phyloP scores from a whole-genome alignment of 2,113 vertebrate genomes.

The Pteropus alecto region DNA sequence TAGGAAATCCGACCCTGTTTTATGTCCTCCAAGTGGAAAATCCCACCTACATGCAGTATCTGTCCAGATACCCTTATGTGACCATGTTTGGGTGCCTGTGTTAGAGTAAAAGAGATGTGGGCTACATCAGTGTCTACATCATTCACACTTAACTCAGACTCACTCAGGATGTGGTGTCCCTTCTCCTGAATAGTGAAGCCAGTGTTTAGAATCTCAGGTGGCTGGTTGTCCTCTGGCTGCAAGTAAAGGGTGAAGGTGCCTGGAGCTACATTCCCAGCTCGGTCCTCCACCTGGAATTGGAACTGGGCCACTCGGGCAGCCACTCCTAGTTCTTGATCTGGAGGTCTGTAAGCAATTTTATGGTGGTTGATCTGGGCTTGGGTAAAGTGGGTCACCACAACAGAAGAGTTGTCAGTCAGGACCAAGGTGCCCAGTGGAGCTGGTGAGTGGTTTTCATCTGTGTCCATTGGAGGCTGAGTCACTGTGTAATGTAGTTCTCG shows the following conservation, averaged over 20 bases:
- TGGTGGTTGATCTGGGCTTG: conserved; percentile 98
- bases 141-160: conserved; percentile 87
- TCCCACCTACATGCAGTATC: conserved; percentile 84
- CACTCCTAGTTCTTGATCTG: conserved; percentile 92
- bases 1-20: conserved; percentile 88
- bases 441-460: conserved; percentile 89
- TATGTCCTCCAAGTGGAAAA: conserved; percentile 90
- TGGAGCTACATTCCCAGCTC: conserved; percentile 85
- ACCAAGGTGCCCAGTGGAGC: conserved; percentile 82
- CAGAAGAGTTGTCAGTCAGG: conserved; percentile 89
- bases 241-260: conserved; percentile 92
- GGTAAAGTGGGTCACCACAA: conserved; percentile 90
- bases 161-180: conserved; percentile 87
- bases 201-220: conserved; percentile 94
- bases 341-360: conserved; percentile 94
- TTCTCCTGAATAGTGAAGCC: conserved; percentile 90
- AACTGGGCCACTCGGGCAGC: conserved; percentile 92
- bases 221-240: conserved; percentile 95
- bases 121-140: conserved; percentile 90
- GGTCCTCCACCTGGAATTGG: conserved; percentile 92
- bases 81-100: conserved; percentile 89
- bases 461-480: conserved; percentile 90
- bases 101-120: conserved; percentile 90
- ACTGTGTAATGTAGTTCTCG: conserved; percentile 91
- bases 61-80: conserved; percentile 85